Evolutionary conservation across 2,888 invertebrate species (phyloP).

Genomic region (Athetis lepigone): DNA sequence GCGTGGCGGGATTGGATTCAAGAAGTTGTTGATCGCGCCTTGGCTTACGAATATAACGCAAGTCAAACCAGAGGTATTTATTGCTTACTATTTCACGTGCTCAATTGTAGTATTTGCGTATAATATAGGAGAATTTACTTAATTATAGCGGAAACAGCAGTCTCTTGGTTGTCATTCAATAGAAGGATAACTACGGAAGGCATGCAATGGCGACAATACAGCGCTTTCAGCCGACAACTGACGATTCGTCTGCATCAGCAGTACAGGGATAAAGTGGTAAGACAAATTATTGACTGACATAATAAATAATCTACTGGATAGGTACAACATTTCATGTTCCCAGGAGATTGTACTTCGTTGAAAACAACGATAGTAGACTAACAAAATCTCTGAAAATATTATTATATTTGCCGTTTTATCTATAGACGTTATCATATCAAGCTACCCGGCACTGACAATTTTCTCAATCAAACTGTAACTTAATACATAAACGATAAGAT

Average conservation of each 20-base stretch:
- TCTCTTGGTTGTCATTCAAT: constrained; percentile 76
- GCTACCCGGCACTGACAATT: too few species aligned
- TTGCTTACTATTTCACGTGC: not conserved
- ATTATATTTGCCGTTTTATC: too few species aligned
- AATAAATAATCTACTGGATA: not conserved
- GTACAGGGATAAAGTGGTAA: constrained; percentile 80
- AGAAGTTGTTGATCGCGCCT: constrained; percentile 77
- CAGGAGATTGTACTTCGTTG: too few species aligned
- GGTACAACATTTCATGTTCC: too few species aligned
- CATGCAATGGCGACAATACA: constrained; percentile 85
- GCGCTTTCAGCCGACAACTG: constrained; percentile 80
- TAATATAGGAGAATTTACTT: not conserved
- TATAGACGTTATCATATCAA: too few species aligned
- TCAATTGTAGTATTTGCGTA: too few species aligned
- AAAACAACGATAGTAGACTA: too few species aligned
- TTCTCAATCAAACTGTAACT: too few species aligned
- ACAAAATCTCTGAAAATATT: too few species aligned
- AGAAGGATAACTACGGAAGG: constrained; percentile 78
- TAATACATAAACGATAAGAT: too few species aligned
- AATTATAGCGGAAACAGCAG: constrained; percentile 61
- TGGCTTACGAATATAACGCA: constrained; percentile 63
- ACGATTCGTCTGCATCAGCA: constrained; percentile 76
- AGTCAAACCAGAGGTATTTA: constrained; percentile 60
- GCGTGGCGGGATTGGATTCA: constrained; percentile 86
- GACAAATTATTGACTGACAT: constrained; percentile 8